phyloP scores from a whole-genome alignment of 2,797 vertebrate species.

The Manis crassicaudata region DNA sequence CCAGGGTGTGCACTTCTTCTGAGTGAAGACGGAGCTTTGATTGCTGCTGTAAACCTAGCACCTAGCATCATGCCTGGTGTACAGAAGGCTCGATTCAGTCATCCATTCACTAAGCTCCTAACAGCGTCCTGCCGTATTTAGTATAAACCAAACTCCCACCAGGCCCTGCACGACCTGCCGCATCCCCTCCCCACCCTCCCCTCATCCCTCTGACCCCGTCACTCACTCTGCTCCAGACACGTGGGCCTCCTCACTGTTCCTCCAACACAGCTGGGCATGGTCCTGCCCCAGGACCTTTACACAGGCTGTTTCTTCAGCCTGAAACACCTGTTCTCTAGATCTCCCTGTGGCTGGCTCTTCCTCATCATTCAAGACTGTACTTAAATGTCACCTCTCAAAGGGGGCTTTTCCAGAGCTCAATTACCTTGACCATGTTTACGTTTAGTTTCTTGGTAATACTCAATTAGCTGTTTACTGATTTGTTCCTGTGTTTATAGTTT shows the following conservation, averaged over 20 bases:
- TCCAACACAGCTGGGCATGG: rapidly evolving
- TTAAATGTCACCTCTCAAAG: neutral
- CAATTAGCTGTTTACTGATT: neutral
- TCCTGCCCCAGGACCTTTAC: neutral
- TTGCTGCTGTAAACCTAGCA: rapidly evolving
- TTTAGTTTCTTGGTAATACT: neutral
- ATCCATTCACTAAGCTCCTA: neutral
- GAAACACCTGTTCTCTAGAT: neutral
- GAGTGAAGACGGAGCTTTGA: neutral
- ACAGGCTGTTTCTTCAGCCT: neutral
- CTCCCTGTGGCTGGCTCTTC: neutral
- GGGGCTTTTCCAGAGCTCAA: neutral
- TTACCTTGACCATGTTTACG: neutral
- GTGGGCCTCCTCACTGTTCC: rapidly evolving
- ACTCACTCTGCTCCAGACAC: neutral
- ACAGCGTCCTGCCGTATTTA: neutral
- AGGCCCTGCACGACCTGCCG: no score
- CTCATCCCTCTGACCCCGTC: neutral
- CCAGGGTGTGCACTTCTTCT: neutral
- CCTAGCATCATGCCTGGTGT: no score
- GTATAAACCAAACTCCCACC: neutral
- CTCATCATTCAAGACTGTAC: neutral
- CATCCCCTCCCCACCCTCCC: neutral
- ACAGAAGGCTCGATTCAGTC: neutral
- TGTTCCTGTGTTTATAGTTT: neutral